Base-by-base conservation (phyloP, 1,140 invertebrate genomes). In the Araneus ventricosus region DNA sequence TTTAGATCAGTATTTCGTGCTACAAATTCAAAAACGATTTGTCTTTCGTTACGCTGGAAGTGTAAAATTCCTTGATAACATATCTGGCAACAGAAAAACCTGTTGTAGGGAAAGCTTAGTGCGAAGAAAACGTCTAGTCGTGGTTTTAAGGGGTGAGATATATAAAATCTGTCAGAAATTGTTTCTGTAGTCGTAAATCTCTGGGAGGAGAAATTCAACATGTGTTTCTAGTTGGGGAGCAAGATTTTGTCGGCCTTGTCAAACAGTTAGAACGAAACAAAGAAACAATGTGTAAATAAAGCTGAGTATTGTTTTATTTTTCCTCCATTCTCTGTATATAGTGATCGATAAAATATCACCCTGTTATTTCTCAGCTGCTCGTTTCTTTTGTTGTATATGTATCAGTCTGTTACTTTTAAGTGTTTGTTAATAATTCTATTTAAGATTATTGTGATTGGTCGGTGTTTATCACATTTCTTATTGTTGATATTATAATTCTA, bases 161-260 rank as follows among this genome's bases (percentile, higher is more conserved):
- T 89, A 79, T 79, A 79, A 89, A 89, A 89, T 89, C 88, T 89
- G 88, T 79, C 41, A 67, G 63, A 89, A 89, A 89, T 89, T 89
- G 88, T 89, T 89, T 89, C 61, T 57, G 67, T 45, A 89, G 88
- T 41, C 88, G 88, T 79, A 89, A 89, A 89, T 89, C 88, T 89
- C 45, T 27, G 41, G 41, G 41, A 41, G n/a, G 37, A 79, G 88
- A 89, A 75, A 79, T 14, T 22, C 70, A 89, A 57, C 88, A 89
- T 52, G 57, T 88, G 63, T 89, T 89, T 57, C 70, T 75, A 20
- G 24, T 22, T 79, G 5, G n/a, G 8, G 27, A 57, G 67, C 37
- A 27, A 79, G 39, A 79, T 88, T 88, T 41, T 41, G 41, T 4
- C 63, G 41, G 27, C 34, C 67, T 89, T 89, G 41, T 75, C 88